Evolutionary conservation across 2,113 vertebrate genomes (phyloP).

Genomic region (Myotis davidii): DNA sequence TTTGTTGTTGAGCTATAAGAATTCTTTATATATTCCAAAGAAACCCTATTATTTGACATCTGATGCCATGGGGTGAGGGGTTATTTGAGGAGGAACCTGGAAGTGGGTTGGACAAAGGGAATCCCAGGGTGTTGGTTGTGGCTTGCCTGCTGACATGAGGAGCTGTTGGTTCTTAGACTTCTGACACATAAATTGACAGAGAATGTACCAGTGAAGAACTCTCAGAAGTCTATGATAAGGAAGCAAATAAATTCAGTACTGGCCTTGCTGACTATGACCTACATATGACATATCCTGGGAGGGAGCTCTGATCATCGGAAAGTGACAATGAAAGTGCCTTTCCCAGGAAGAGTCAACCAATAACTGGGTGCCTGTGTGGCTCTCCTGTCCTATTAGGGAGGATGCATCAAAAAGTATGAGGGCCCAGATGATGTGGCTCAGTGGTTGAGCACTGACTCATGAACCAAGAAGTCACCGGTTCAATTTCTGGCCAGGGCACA

Average conservation of each 20-base stretch:
- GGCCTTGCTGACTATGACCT: neutral
- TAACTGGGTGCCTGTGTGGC: neutral
- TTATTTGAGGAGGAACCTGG: neutral
- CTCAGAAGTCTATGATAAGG: neutral
- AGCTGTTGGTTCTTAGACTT: neutral
- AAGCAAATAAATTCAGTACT: conserved; percentile 25
- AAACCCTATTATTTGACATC: neutral
- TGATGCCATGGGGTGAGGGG: neutral
- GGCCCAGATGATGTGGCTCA: neutral
- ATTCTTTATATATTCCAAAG: neutral
- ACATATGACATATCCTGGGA: neutral
- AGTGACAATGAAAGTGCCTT: neutral
- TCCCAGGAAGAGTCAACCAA: neutral
- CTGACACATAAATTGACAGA: neutral
- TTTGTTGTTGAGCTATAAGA: neutral
- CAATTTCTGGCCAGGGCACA: neutral
- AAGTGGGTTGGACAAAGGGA: neutral
- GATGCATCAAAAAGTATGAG: neutral
- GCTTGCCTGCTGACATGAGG: neutral
- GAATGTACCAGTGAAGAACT: neutral
- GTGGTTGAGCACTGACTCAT: neutral
- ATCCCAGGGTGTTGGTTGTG: neutral
- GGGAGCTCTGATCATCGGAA: neutral
- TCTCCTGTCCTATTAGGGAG: neutral
- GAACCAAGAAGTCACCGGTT: neutral